phyloP scores from a whole-genome alignment of 2,888 invertebrate species.

The Caenorhabditis japonica region DNA sequence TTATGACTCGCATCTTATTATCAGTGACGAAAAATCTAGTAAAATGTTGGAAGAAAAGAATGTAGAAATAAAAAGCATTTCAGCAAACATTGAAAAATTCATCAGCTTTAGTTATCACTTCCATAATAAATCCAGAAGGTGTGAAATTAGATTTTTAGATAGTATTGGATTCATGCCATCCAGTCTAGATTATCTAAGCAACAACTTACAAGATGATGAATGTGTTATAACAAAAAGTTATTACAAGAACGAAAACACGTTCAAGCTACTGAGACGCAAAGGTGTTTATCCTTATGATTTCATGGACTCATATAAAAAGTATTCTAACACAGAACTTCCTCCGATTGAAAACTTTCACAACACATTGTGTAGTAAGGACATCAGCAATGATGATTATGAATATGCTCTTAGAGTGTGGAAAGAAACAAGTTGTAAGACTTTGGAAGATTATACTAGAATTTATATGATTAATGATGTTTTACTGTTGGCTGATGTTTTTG shows the following conservation, averaged over 20 bases:
- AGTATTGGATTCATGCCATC: slow-evolving; percentile 50
- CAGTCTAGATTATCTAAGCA: slow-evolving; percentile 50
- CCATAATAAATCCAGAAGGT: background rate
- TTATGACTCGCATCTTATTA: slow-evolving; percentile 62
- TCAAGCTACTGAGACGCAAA: slow-evolving; percentile 57
- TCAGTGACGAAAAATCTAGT: slow-evolving; percentile 26
- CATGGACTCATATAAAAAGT: slow-evolving; percentile 67
- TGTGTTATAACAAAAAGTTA: slow-evolving; percentile 38
- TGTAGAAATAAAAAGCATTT: slow-evolving; percentile 50
- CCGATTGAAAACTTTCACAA: slow-evolving; percentile 56
- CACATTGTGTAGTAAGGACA: slow-evolving; percentile 43
- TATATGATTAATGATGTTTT: slow-evolving; percentile 70
- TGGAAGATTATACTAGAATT: slow-evolving; percentile 64
- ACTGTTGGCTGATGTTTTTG: slow-evolving; percentile 75
- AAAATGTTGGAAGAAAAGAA: slow-evolving; percentile 29
- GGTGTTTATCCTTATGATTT: slow-evolving; percentile 75
- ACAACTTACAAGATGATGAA: slow-evolving; percentile 56
- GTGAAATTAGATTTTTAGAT: slow-evolving; percentile 68
- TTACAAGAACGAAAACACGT: too few species aligned
- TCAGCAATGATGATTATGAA: slow-evolving; percentile 53
- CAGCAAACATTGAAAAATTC: slow-evolving; percentile 58
- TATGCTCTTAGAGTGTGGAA: slow-evolving; percentile 68
- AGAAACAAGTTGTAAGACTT: slow-evolving; percentile 54
- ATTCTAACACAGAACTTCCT: slow-evolving; percentile 65
- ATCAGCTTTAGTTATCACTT: slow-evolving; percentile 58